A percentile compares a stretch with the other conserved stretches of the same genome.
These are phyloP conservation scores for Pharmacophagus antenor DNA, from an alignment of 2,888 invertebrate species.

Conservation along the genomic window DNA sequence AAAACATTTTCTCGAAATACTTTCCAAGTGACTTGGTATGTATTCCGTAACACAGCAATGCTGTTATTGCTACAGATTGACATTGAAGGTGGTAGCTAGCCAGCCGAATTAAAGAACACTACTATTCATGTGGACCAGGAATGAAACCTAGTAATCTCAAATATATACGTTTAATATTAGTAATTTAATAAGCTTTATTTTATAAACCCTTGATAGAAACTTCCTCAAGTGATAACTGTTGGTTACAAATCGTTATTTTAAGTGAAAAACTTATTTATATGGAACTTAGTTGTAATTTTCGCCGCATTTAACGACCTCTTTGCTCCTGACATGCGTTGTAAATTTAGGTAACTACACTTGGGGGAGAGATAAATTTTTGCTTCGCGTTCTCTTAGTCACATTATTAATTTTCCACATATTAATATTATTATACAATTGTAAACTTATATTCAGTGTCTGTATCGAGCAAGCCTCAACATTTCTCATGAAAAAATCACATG, in stretches of 20 bases:
- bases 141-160: no score
- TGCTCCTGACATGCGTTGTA: not conserved
- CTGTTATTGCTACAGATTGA: no score
- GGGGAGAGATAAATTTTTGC: constrained; percentile 10
- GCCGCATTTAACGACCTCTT: constrained; percentile 7
- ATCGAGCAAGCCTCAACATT: no score
- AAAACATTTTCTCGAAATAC: no score
- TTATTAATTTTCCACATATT: not conserved
- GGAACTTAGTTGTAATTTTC: constrained; percentile 8
- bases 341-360: constrained; percentile 3
- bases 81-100: no score
- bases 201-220: not conserved
- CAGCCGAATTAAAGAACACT: no score
- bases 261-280: constrained; percentile 14
- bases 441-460: not conserved
- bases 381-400: not conserved
- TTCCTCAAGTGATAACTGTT: constrained; percentile 4
- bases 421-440: not conserved
- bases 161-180: no score
- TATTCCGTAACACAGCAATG: no score
- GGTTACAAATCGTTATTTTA: not conserved
- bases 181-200: no score
- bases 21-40: no score
- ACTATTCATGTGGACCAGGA: no score
- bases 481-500: no score